Conservation (phyloP, 1,140 invertebrate species). For the Leptinotarsa texana region DNA sequence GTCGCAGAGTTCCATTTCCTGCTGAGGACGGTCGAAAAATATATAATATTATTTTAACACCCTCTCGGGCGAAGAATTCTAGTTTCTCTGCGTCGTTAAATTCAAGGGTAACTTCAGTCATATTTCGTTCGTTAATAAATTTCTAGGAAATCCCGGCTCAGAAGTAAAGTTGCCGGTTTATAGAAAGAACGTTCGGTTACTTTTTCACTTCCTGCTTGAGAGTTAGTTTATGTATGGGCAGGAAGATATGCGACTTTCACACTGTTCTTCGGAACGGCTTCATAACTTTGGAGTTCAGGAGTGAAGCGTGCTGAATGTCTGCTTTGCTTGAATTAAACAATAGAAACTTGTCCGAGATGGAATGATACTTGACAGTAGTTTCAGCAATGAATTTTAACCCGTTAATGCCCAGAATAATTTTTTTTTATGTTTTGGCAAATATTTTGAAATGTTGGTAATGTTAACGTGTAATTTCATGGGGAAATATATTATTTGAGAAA, state of each 20-base stretch:
- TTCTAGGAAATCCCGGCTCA: conserved; percentile 9
- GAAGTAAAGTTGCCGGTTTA: conserved; percentile 21
- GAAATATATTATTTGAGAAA: too few relatives aligned
- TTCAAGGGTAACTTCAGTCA: conserved; percentile 30
- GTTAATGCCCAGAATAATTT: too few relatives aligned
- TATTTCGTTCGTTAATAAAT: conserved; percentile 28
- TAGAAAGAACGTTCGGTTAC: not conserved
- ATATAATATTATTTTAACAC: conserved; percentile 40
- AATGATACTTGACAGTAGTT: too few relatives aligned
- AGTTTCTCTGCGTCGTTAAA: conserved; percentile 38
- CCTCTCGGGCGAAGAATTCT: conserved; percentile 30
- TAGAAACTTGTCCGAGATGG: too few relatives aligned
- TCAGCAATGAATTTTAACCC: too few relatives aligned
- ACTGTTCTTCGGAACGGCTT: not conserved
- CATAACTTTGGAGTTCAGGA: not conserved
- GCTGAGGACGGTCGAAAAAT: conserved; percentile 27
- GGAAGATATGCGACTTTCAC: not conserved
- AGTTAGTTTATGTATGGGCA: not conserved
- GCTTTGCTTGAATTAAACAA: not conserved
- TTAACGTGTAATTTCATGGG: too few relatives aligned
- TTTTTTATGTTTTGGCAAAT: too few relatives aligned
- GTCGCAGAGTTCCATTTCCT: conserved; percentile 28
- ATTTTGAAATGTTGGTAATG: too few relatives aligned
- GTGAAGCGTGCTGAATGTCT: not conserved
- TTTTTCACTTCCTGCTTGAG: conserved; percentile 1